Percentiles rank a stretch among this genome's conserved stretches.
phyloP scores from a whole-genome alignment of 2,888 invertebrate genomes.

The Rhingia rostrata region DNA sequence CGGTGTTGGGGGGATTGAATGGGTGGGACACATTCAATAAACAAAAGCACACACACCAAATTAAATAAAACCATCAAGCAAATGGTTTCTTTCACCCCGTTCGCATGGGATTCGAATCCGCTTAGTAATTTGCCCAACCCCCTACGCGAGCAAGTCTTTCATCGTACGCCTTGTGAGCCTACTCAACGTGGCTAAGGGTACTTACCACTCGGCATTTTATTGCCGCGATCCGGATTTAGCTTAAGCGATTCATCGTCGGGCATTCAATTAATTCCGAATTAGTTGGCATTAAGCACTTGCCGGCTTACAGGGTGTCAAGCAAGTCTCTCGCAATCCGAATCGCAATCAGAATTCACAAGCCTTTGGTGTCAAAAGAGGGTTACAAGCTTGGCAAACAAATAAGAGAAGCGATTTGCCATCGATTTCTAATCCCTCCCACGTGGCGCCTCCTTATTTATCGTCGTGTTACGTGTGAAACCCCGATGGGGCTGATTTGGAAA shows the following conservation, averaged over 20 bases:
- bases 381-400: conserved; percentile 24
- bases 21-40: conserved; percentile 57
- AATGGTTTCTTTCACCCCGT: conserved; percentile 65
- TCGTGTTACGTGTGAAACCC: conserved; percentile 50
- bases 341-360: neutral
- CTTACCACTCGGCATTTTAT: conserved; percentile 57
- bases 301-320: conserved; percentile 13
- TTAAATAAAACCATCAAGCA: conserved; percentile 71
- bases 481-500: conserved; percentile 41
- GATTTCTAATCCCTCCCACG: conserved; percentile 48
- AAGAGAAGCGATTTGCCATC: conserved; percentile 43
- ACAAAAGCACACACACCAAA: conserved; percentile 68
- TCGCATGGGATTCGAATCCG: conserved; percentile 43
- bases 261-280: conserved; percentile 73
- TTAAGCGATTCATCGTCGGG: conserved; percentile 70
- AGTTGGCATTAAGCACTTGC: conserved; percentile 67
- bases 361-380: conserved; percentile 53
- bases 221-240: conserved; percentile 66
- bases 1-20: conserved; percentile 1
- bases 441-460: conserved; percentile 48
- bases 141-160: neutral
- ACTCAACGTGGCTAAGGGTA: conserved; percentile 13
- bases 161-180: neutral
- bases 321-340: neutral
- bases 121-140: conserved; percentile 53